These are phyloP conservation scores for Toxotes chatareus DNA, from an alignment of 2,113 vertebrate genomes.

Conservation along the genomic window DNA sequence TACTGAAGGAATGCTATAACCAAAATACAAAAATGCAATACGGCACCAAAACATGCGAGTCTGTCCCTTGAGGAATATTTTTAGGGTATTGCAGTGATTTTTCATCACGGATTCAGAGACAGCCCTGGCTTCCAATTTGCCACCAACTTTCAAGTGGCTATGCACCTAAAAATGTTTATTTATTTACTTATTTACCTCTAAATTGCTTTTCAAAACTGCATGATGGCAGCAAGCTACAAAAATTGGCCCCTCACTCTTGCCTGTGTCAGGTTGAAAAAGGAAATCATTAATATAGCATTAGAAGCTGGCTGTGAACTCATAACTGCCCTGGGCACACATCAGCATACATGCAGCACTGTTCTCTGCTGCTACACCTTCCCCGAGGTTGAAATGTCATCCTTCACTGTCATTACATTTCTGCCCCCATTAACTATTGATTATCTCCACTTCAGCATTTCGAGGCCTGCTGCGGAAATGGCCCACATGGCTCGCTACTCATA, in stretches of 20 bases:
- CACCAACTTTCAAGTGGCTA: constrained; percentile 10
- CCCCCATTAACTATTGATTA: constrained; percentile 84
- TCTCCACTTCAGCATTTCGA: constrained; percentile 71
- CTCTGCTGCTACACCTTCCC: constrained; percentile 66
- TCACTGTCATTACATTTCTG: constrained; percentile 76
- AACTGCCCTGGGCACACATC: constrained; percentile 71
- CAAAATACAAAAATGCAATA: constrained; percentile 25
- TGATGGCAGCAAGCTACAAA: constrained; percentile 32
- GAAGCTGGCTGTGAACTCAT: constrained; percentile 67
- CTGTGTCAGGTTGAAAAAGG: constrained; percentile 69
- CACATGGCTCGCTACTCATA: constrained; percentile 31
- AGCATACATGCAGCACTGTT: constrained; percentile 57
- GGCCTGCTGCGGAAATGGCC: constrained; percentile 63
- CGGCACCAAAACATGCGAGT: background rate
- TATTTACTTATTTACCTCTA: constrained; percentile 47
- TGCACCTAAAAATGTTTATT: constrained; percentile 11
- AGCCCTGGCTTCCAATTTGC: constrained; percentile 35
- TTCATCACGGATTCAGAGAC: constrained; percentile 43
- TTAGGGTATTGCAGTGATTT: constrained; percentile 32
- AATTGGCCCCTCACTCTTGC: constrained; percentile 33
- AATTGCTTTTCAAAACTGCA: constrained; percentile 48
- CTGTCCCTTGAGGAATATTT: constrained; percentile 25
- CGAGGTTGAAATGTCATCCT: constrained; percentile 73
- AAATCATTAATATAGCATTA: constrained; percentile 84
- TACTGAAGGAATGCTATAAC: background rate